Evolutionary conservation across 2,113 vertebrate species (phyloP), one percentile per base, ranked within the genome.

Genomic region (Ibidorhyncha struthersii): DNA sequence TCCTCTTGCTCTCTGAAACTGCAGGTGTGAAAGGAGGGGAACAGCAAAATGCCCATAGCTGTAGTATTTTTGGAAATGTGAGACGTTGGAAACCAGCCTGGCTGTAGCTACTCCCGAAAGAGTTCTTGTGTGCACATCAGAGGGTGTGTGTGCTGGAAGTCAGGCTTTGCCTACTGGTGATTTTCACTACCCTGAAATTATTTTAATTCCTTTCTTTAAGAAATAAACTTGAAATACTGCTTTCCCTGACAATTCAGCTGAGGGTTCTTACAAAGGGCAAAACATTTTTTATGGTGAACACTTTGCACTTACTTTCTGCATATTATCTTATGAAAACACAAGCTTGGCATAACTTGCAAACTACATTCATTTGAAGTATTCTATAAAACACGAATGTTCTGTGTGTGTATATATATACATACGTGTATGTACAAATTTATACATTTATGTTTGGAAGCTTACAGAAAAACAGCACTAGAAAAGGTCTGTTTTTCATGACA

Each of bases 301-400:
- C 73, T 85, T 92, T 53, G 9, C 8, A 40, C 55, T 94, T 92
- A 43, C 30, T 90, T 87, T 94, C 40, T 82, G 41, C 41, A 14
- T 55, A 41, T 62, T 50, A 40, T 49, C 16, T 25, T 62, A 81
- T 7, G 18, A 91, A 95, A 94, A 70, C 29, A 86, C 58, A 89
- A 89, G 86, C 56, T 52, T 29, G 95, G 49, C 40, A 73, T 77
- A 89, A 91, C 63, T 78, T 94, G 41, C 32, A 92, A 90, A 81
- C 67, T 96, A 16, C 29, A 81, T 92, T 97, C 47, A 76, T 96
- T 96, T 96, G 50, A 94, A 61, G 18, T 79, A 40, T 91, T 97
- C 38, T 88, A 55, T 93, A 88, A 95, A 97, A 83, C 29, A 72
- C 50, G 38, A 72, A 86, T 93, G 36, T 92, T 96, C 71, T 91